These are phyloP conservation scores for Lamellibrachia satsuma DNA, from an alignment of 2,888 invertebrate genomes.

Conservation along the genomic window DNA sequence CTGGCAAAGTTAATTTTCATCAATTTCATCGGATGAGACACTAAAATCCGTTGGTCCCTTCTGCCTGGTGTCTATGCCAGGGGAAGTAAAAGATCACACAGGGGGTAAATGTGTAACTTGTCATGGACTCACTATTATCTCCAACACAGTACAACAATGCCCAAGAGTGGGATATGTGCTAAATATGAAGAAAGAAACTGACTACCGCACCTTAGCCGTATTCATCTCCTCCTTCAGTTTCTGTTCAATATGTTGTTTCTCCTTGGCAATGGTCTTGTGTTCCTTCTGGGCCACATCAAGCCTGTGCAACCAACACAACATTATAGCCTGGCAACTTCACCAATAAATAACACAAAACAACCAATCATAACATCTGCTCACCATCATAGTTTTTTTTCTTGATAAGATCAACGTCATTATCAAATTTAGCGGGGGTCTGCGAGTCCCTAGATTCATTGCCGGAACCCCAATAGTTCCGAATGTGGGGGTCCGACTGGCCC, in stretches of 20 bases:
- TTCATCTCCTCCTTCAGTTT: constrained; percentile 79
- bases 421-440: too few relatives aligned
- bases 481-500: too few relatives aligned
- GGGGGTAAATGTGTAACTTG: not conserved
- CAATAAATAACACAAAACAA: not conserved
- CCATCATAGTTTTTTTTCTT: too few relatives aligned
- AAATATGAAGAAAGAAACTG: not conserved
- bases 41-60: too few relatives aligned
- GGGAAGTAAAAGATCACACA: too few relatives aligned
- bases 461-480: too few relatives aligned
- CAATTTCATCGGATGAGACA: too few relatives aligned
- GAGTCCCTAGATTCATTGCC: too few relatives aligned
- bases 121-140: not conserved
- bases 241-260: constrained; percentile 77
- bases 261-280: constrained; percentile 74
- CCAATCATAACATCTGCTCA: too few relatives aligned
- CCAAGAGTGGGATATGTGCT: not conserved
- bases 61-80: too few relatives aligned
- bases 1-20: too few relatives aligned
- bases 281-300: constrained; percentile 84
- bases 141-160: not conserved
- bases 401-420: too few relatives aligned
- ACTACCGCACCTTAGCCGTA: constrained; percentile 45
- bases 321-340: not conserved
- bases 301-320: constrained; percentile 46